A percentile compares a stretch with the other conserved stretches of the same genome.
phyloP scores from a whole-genome alignment of 2,113 vertebrate genomes.

The Hippotragus niger region DNA sequence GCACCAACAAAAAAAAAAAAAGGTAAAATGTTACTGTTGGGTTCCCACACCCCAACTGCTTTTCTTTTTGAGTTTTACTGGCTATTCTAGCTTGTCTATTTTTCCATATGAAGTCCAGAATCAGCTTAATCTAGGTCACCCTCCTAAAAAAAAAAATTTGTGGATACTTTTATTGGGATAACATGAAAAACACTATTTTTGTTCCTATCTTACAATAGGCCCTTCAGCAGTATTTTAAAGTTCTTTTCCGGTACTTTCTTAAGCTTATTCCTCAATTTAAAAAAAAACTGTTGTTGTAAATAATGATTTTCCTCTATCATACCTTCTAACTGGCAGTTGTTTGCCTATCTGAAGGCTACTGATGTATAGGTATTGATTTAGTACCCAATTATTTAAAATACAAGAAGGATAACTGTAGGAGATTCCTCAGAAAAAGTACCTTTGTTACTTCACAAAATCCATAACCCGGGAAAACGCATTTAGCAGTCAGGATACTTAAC shows the following conservation, averaged over 20 bases:
- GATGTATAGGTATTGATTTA: background rate
- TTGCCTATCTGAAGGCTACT: background rate
- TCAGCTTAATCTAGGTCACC: background rate
- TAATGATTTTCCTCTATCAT: background rate
- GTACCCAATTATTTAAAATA: background rate
- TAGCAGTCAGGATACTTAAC: background rate
- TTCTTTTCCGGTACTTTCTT: background rate
- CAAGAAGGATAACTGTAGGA: background rate
- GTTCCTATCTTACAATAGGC: background rate
- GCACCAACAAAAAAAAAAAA: background rate
- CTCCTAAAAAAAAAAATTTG: background rate
- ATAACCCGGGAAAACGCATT: background rate
- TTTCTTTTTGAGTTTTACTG: background rate
- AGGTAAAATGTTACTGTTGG: background rate
- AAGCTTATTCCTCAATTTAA: background rate
- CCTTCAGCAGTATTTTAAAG: background rate
- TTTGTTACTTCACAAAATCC: background rate
- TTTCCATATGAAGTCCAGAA: background rate
- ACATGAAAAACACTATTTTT: background rate
- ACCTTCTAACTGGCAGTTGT: background rate
- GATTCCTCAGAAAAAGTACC: background rate
- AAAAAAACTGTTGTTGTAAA: background rate
- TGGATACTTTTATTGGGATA: background rate
- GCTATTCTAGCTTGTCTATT: background rate
- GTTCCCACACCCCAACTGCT: background rate